phyloP scores from a whole-genome alignment of 2,113 vertebrate species.

The Phyllostomus discolor region DNA sequence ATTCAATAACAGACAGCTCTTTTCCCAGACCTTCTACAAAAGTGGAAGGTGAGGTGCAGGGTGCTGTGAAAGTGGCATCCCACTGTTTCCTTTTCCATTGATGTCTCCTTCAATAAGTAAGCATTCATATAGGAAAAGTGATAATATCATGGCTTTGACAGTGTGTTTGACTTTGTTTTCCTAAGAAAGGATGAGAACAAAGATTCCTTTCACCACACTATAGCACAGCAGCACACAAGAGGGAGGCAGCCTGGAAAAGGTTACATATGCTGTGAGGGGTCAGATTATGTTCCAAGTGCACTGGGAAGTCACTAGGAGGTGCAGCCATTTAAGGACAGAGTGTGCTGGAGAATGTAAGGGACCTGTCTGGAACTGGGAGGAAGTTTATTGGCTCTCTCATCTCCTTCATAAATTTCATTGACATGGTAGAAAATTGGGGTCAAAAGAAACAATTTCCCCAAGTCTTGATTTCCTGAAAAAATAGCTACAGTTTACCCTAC shows the following conservation, averaged over 20 bases:
- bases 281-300: not conserved
- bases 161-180: not conserved
- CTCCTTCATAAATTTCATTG: not conserved
- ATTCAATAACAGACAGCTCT: not conserved
- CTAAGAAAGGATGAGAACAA: not conserved
- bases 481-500: not conserved
- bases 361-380: not conserved
- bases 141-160: not conserved
- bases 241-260: not conserved
- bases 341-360: not conserved
- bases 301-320: not conserved
- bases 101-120: not conserved
- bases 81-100: not conserved
- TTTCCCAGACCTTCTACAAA: constrained; percentile 28
- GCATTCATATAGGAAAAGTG: not conserved
- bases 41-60: not conserved
- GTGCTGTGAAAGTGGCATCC: not conserved
- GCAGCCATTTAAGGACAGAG: not conserved
- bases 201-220: not conserved
- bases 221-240: not conserved
- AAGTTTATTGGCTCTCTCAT: not conserved
- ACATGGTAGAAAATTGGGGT: not conserved
- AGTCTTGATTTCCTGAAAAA: constrained; percentile 2
- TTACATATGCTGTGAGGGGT: rapidly evolving
- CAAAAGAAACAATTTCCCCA: not conserved